These are phyloP conservation scores for Anolis apletophallus DNA, from an alignment of 2,797 vertebrate species.

Conservation along the genomic window DNA sequence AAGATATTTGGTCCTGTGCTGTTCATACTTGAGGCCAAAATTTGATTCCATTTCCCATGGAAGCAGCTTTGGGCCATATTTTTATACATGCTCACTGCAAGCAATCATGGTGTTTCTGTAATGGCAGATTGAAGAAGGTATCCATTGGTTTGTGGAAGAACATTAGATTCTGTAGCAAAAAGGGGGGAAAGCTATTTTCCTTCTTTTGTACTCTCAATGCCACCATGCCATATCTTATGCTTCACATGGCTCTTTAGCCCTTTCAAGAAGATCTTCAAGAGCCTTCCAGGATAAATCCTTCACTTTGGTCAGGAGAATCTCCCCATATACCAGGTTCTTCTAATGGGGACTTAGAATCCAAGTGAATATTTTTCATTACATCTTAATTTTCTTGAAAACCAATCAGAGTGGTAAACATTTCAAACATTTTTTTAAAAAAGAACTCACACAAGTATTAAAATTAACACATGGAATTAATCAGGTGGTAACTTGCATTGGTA, in stretches of 20 bases:
- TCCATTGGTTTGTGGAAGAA: too few species aligned
- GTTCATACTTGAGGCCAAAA: slow-evolving; percentile 34
- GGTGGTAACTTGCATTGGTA: not conserved
- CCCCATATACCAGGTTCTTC: not conserved
- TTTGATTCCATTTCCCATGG: slow-evolving; percentile 39
- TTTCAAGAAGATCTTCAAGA: not conserved
- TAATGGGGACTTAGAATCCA: not conserved
- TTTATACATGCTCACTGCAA: not conserved
- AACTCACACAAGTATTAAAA: not conserved
- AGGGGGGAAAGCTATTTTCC: not conserved
- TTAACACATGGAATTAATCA: not conserved
- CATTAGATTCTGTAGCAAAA: not conserved
- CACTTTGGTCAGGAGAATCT: not conserved
- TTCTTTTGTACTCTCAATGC: too few species aligned
- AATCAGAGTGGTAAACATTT: not conserved
- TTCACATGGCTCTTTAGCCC: not conserved
- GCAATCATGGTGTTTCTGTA: slow-evolving; percentile 63
- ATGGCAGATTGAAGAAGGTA: not conserved
- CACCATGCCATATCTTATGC: not conserved
- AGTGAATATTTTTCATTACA: not conserved
- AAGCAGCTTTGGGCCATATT: slow-evolving; percentile 34
- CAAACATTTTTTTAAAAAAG: not conserved
- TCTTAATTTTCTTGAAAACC: not conserved
- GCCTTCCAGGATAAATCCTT: not conserved
- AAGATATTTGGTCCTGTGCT: slow-evolving; percentile 51